Base-by-base conservation (phyloP, 2,113 vertebrate species). In the Vulpes ferrilata region DNA sequence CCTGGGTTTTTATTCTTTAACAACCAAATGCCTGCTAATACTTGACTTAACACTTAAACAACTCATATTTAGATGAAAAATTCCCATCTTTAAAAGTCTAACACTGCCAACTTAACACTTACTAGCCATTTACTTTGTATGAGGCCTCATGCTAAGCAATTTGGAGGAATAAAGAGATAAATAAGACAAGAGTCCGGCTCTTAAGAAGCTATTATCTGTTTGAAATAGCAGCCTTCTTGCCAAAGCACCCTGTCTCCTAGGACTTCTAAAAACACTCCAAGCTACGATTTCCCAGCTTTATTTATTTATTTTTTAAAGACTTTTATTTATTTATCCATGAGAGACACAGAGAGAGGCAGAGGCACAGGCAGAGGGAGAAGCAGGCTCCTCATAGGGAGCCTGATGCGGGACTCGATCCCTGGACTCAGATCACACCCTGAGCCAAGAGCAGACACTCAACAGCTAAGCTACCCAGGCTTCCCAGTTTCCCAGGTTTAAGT, bases 131-230 rank as follows among this genome's bases (percentile, higher is more conserved):
- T 90, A 53, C 10, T 84, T 90, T 91, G n/a, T 78, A 64, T 65
- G 23, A 93, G 3, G 32, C 13, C 51, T 73, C 30, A 16, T 4
- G 13, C 25, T 93, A 57, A 67, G 35, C 59, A 67, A 76, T 81
- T 82, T 76, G 55, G 67, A 3, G 25, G 91, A 90, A 95, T 27
- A 95, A 90, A 94, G 53, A 90, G 60, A 88, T 22, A 92, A 95
- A 67, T 57, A 73, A 88, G 23, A 81, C 5, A 55, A 35, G 5
- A 86, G 25, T 20, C 13, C 62, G 19, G 19, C 5, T 85, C 17
- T 91, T 73, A 69, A 43, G 76, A 95, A 92, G 32, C 20, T 78
- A 43, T 91, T 82, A 78, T 43, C 27, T 22, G 2, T 92, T 84
- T 86, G n/a, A 95, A 84, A 51, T 53, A 19, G 65, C 10, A 76